These are phyloP conservation scores for Anarhynchus alexandrinus DNA, from an alignment of 2,113 vertebrate genomes.

Conservation along the genomic window DNA sequence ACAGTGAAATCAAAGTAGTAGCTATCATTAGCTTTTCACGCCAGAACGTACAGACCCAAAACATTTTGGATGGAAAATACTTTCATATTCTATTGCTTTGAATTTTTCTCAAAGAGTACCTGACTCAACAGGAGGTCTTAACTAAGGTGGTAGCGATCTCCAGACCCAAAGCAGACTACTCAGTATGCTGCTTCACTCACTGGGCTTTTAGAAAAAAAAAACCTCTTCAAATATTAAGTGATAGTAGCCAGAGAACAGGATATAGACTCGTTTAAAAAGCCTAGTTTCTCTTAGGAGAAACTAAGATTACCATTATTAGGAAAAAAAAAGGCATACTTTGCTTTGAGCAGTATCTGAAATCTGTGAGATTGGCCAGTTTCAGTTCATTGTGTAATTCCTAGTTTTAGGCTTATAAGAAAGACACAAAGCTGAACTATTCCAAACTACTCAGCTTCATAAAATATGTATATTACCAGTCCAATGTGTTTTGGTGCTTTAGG, in stretches of 20 bases:
- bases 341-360: not conserved
- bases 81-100: not conserved
- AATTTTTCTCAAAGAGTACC: not conserved
- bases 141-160: not conserved
- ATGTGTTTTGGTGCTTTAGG: fast-evolving
- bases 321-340: not conserved
- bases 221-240: not conserved
- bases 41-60: not conserved
- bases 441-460: not conserved
- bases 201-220: not conserved
- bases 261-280: not conserved
- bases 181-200: not conserved
- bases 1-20: not conserved
- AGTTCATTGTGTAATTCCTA: not conserved
- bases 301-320: not conserved
- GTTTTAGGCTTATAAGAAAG: not conserved
- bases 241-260: not conserved
- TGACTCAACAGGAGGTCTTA: not conserved
- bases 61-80: not conserved
- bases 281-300: not conserved
- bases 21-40: not conserved
- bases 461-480: not conserved
- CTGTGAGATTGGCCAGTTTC: not conserved
- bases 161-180: not conserved
- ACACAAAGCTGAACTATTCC: not conserved